These are phyloP conservation scores for Cataglyphis rosenhaueri DNA, from an alignment of 2,888 invertebrate species.

Conservation along the genomic window DNA sequence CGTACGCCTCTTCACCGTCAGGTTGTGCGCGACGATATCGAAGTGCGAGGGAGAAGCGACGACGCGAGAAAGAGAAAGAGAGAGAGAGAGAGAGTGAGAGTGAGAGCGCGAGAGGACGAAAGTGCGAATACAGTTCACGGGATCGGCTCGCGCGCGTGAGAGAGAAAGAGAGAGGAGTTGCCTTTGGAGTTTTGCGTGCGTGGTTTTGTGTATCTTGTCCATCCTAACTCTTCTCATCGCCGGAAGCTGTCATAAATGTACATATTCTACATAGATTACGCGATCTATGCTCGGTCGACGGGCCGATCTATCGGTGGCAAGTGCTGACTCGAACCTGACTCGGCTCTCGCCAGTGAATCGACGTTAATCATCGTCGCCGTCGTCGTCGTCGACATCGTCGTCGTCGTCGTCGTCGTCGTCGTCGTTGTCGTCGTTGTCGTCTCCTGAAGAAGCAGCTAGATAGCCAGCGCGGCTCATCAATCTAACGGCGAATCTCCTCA, in stretches of 20 bases:
- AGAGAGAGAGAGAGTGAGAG: neutral
- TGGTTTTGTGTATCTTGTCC: slow-evolving; percentile 58
- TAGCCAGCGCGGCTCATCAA: slow-evolving; percentile 67
- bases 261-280: slow-evolving; percentile 75
- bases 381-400: slow-evolving; percentile 60
- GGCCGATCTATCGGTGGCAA: slow-evolving; percentile 73
- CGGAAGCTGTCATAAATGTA: slow-evolving; percentile 74
- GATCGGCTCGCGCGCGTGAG: neutral
- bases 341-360: slow-evolving; percentile 71
- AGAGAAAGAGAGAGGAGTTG: slow-evolving; percentile 16
- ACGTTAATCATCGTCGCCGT: slow-evolving; percentile 71
- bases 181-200: slow-evolving; percentile 52
- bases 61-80: neutral
- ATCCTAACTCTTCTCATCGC: slow-evolving; percentile 16
- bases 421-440: slow-evolving; percentile 26
- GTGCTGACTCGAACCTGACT: slow-evolving; percentile 70
- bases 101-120: slow-evolving; percentile 7
- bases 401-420: neutral
- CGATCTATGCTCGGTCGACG: slow-evolving; percentile 76
- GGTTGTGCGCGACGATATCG: neutral
- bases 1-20: neutral
- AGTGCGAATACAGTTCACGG: slow-evolving; percentile 14
- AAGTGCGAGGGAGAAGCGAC: neutral
- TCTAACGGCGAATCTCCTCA: slow-evolving; percentile 67
- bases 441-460: slow-evolving; percentile 54